Base-by-base conservation (phyloP, 2,113 vertebrate genomes). In the Ammodytes dubius region DNA sequence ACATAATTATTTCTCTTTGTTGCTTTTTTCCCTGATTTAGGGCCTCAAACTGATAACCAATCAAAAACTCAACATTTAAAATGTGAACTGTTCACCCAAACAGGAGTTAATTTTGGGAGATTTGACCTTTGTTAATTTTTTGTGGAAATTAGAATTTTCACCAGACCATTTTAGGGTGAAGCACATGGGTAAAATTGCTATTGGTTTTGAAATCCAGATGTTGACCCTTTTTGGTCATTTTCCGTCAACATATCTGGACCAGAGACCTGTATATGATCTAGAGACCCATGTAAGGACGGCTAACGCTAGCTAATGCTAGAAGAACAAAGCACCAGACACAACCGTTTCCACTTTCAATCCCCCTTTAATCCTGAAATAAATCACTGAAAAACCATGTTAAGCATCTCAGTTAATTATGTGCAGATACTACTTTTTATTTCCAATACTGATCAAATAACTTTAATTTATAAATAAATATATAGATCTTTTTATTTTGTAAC, bases 1-100 rank as follows among this genome's bases (percentile, higher is more conserved):
- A 64, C 9, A 49, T 64, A 12, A 69, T 49, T 69, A 35, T 63
- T 70, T 63, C 54, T 64, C 9, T 10, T 4, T 61, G 35, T 27
- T 59, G 1, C 4, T 40, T 40, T 69, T 61, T 47, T 39, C 35
- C 10, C 2, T 5, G 0, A 3, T 11, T 35, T 12, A 13, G 45
- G 39, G 2, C 46, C 12, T 61, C 37, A 1, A 27, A 12, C 61
- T 56, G 37, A 7, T 50, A n/a, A 53, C n/a, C 35, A 50, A 68
- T 68, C n/a, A 17, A 27, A 60, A 43, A 61, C 4, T 8, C 4
- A 68, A 45, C 53, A 78, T n/a, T 46, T 14, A 37, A 39, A 61
- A 39, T 7, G 27, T 47, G 0, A 40, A 12, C 27, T 47, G 3
- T 3, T 58, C 27, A 19, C 19, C 11, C 10, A 10, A 4, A n/a